Conservation (phyloP, 2,888 invertebrate species). For the Sclerodermus sp. region DNA sequence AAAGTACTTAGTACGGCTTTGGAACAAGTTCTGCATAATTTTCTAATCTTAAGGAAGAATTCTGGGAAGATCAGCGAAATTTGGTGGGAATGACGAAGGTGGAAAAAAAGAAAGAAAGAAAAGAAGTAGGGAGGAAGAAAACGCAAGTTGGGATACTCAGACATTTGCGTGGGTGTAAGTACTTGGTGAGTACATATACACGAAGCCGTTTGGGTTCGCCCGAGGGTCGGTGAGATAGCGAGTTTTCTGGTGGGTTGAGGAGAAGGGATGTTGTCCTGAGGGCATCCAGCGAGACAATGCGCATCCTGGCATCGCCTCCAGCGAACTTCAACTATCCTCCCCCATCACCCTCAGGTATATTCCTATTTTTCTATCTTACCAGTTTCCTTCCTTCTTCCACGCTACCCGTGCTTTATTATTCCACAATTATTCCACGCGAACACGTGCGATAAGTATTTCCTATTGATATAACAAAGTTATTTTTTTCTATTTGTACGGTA, state of each 20-base stretch:
- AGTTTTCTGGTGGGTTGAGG: slow-evolving; percentile 2
- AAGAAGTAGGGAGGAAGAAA: slow-evolving; percentile 2
- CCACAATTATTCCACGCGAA: not conserved
- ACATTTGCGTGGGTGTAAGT: no score
- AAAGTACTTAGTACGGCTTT: no score
- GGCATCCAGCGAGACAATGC: slow-evolving; percentile 45
- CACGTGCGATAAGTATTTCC: no score
- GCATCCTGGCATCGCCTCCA: slow-evolving; percentile 31
- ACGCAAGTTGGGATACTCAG: slow-evolving; percentile 1
- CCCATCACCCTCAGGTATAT: not conserved
- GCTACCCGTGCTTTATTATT: not conserved
- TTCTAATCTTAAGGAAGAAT: no score
- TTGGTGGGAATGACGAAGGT: no score
- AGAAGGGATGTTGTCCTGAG: slow-evolving; percentile 17
- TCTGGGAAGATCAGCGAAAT: no score
- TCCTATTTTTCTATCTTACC: slow-evolving; percentile 6
- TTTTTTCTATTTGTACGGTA: no score
- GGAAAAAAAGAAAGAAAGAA: no score
- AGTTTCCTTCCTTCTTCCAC: not conserved
- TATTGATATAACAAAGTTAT: no score
- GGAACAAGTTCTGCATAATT: no score
- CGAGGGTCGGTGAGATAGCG: not conserved
- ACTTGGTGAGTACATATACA: no score
- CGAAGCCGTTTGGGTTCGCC: no score
- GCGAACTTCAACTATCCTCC: slow-evolving; percentile 14